Base-by-base conservation (phyloP, 2,797 vertebrate species). In the Gambusia yucatana region DNA sequence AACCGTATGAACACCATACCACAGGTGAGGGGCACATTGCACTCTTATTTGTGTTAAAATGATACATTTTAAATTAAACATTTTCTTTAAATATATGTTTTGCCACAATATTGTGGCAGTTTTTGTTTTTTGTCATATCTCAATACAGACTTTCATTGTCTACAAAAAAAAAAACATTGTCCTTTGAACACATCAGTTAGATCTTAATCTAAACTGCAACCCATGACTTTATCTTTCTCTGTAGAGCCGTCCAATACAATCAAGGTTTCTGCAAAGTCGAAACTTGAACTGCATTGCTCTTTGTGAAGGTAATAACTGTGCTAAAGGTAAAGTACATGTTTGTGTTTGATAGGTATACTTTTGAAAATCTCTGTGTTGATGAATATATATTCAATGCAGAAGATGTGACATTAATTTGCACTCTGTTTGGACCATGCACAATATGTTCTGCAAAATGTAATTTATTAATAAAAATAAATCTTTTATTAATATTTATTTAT, bases 231-330 rank as follows among this genome's bases (percentile, higher is more conserved):
- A 39, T 84, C 4, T 78, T 83, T 85, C 85, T 73, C 85, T 86
- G 16, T 86, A 99, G 98, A 98, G 97, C 73, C 97, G 98, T 70
- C 98, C 97, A 63, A 98, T 99, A 92, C 98, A 99, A 94, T 99
- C 98, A 13, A 96, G 98, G 83, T 99, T 99, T 92, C 97, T 99
- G 77, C 98, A 99, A 95, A 99, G 98, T 95, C 96, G 98, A 88
- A 99, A 99, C 95, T 95, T 99, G 86, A 99, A 99, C 94, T 99
- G 98, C 94, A 99, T 99, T 76, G 98, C 98, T 79, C 97, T 99
- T 83, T 99, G 98, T 82, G 98, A 99, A 98, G 98, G 98, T 99
- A 95, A 85, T 83, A n/a, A 41, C 22, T 72, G 30, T 36, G 7
- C 41, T 30, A 10, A 72, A 20, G 1, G 61, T 14, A 3, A 44